Base-by-base conservation (phyloP, 2,113 vertebrate genomes). In the Lichenostomus cassidix region DNA sequence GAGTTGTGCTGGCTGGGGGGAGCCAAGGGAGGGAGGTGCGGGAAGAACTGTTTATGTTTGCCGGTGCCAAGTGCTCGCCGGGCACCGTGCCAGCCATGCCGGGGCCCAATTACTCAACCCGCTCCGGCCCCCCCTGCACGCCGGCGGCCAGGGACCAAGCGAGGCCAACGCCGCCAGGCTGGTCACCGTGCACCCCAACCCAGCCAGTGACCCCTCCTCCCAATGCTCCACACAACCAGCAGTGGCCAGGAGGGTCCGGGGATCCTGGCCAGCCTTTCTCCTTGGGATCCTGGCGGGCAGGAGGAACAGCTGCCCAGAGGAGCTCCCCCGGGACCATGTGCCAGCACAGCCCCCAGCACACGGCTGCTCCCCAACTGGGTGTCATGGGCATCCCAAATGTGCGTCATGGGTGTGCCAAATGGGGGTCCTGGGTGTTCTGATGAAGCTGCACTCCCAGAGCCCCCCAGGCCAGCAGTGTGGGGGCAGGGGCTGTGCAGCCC, bases 21-120 rank as follows among this genome's bases (percentile, higher is more conserved):
- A 83, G 63, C 62, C 37, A 42, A 64, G 69, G 60, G 78, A 60
- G 47, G 65, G 69, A 63, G 85, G 77, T 60, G 47, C 79, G 31
- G 94, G 86, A 92, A 85, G 94, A 78, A 88, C 60, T 92, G 95
- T 94, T 96, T 92, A 94, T 94, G 87, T 86, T 83, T 88, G 87
- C 42, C 6, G 58, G 89, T 95, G 95, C 95, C 95, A 95, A 96
- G 94, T 39, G 92, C 87, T 92, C 3, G 3, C 94, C 2, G 39
- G 92, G 92, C 94, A 86, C 83, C 0, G 1, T 0, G 94, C 94
- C 95, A 95, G 75, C 94, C 65, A 0, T 15, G 58, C 65, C 31
- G 56, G 74, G 89, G 78, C 93, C 92, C 89, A 94, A 79, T 94
- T 88, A 94, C 94, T 94, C 94, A 88, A 90, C 87, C 64, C 69